A percentile compares a stretch with the other conserved stretches of the same genome.
These are phyloP conservation scores for Centropyge bicolor DNA, from an alignment of 2,797 vertebrate genomes.

Conservation along the genomic window DNA sequence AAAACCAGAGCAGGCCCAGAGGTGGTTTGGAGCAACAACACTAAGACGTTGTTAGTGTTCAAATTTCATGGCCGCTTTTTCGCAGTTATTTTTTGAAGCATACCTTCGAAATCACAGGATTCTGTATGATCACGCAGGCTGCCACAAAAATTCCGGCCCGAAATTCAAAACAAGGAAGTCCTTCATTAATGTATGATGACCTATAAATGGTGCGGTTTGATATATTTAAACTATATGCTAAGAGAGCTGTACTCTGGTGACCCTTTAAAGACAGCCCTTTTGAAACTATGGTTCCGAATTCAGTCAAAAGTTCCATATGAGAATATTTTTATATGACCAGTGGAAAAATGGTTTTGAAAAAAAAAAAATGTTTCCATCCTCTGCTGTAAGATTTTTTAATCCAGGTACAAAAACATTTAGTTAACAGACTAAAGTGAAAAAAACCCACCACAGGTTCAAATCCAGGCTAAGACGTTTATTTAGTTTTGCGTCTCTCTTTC, in stretches of 20 bases:
- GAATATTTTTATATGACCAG: constrained; percentile 5
- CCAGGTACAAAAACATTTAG: constrained; percentile 9
- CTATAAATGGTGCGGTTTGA: constrained; percentile 50
- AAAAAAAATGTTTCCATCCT: not conserved
- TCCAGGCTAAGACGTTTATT: constrained; percentile 19
- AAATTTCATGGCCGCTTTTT: constrained; percentile 65
- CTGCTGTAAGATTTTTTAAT: not conserved
- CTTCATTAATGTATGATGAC: constrained; percentile 55
- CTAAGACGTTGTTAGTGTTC: constrained; percentile 67
- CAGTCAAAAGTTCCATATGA: not conserved
- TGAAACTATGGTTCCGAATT: constrained; percentile 25
- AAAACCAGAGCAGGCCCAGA: constrained; percentile 66
- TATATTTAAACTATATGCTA: constrained; percentile 52
- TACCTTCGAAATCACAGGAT: constrained; percentile 64
- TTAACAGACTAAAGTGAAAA: not conserved
- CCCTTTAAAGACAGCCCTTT: constrained; percentile 8
- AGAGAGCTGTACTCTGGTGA: constrained; percentile 32
- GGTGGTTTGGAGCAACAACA: constrained; percentile 68
- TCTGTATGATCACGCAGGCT: constrained; percentile 49
- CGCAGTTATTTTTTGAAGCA: constrained; percentile 65
- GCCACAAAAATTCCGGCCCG: constrained; percentile 58
- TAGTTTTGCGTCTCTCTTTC: not conserved
- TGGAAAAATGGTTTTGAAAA: constrained; percentile 7
- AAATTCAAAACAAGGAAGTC: constrained; percentile 59
- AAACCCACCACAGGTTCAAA: not conserved